phyloP scores from a whole-genome alignment of 2,797 vertebrate species.

The Aeoliscus strigatus region DNA sequence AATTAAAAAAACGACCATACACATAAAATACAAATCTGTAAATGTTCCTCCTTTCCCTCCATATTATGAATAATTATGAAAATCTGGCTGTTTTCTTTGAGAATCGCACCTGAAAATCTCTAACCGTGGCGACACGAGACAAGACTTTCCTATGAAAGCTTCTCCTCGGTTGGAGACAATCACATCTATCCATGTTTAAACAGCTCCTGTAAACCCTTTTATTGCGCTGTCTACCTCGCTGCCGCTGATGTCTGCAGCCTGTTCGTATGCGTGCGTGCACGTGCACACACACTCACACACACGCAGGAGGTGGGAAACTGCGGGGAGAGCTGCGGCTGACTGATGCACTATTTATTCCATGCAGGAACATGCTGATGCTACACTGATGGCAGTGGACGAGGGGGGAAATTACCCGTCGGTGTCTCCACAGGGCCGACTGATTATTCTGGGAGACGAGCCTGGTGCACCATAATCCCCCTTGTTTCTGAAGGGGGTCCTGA shows the following conservation, averaged over 20 bases:
- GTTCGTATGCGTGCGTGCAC: constrained; percentile 32
- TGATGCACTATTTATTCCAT: constrained; percentile 45
- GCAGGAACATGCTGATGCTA: constrained; percentile 38
- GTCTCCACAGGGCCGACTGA: constrained; percentile 61
- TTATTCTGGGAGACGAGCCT: constrained; percentile 62
- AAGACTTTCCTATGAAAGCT: too few relatives aligned
- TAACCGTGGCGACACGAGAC: too few relatives aligned
- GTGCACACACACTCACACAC: too few relatives aligned
- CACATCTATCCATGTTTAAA: too few relatives aligned
- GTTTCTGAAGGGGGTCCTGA: constrained; percentile 54
- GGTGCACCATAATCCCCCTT: constrained; percentile 57
- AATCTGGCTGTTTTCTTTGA: too few relatives aligned
- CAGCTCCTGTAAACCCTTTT: background rate
- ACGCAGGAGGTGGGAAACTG: constrained; percentile 32
- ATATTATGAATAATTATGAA: too few relatives aligned
- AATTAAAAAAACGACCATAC: too few relatives aligned
- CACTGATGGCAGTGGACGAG: constrained; percentile 45
- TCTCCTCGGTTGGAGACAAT: too few relatives aligned
- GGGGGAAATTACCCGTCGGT: constrained; percentile 57
- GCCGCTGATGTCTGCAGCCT: constrained; percentile 21
- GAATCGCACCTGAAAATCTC: too few relatives aligned
- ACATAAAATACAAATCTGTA: too few relatives aligned
- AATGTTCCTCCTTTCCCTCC: too few relatives aligned
- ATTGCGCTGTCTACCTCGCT: constrained; percentile 7
- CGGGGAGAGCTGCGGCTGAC: constrained; percentile 25